Base-by-base conservation (phyloP, 53 echinoderm and acorn worm genomes). In the Zoroaster sp. region DNA sequence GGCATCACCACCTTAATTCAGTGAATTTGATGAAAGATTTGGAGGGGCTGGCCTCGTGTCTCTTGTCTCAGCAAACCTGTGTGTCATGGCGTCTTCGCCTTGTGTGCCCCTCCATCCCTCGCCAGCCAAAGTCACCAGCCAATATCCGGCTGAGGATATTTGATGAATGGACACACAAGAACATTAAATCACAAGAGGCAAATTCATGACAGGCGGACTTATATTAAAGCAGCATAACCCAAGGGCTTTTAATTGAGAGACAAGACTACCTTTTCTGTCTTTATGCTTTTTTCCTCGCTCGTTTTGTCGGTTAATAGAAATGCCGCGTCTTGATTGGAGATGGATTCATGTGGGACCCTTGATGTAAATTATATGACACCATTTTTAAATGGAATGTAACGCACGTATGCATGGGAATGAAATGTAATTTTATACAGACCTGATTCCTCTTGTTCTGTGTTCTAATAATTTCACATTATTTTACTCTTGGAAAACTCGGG, bases 91-190 rank as follows among this genome's bases (percentile, higher is more conserved):
- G 52, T 33, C 17, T 12, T 13, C 32, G 23, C 28, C 44, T 23
- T 20, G 73, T 40, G 0, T 30, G 51, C 38, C 5, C 31, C 9
- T 39, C 18, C 47, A 35, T 54, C 54, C 31, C 17, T 46, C 30
- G 25, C 32, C 46, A 30, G 31, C 15, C 37, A 79, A 40, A 79
- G 79, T 79, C 55, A 79, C 79, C 54, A 35, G 38, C 38, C 59
- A 82, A 82, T 82, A 82, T 82, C 82, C 82, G 82, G 68, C 82
- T 7, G 2, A 46, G n/a, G 82, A 32, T 39, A 34, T 78, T 78
- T 78, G 78, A 78, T 78, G 54, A 38, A 82, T 82, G 6, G 82
- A 42, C 42, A 15, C 36, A 40, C 7, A 14, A 67, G 23, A 43
- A 45, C 43, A 67, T 82, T 32, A 43, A 66, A 30, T 43, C 68